Evolutionary conservation across 2,888 invertebrate genomes (phyloP).

Genomic region (Aleiodes alternator): DNA sequence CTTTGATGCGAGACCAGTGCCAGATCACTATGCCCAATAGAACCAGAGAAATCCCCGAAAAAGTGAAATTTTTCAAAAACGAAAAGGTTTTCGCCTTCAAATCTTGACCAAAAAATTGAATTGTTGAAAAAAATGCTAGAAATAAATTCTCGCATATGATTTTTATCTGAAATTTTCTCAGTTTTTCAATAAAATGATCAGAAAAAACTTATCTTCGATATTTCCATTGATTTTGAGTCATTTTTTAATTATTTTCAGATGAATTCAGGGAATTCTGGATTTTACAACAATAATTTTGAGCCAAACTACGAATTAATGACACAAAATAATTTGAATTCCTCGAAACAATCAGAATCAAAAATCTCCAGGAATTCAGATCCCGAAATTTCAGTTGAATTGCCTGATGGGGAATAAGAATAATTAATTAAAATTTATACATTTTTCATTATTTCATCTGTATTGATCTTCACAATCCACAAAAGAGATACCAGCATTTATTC

Average conservation of each 20-base stretch:
- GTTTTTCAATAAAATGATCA: no score
- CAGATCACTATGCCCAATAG: no score
- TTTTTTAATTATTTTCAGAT: constrained; percentile 23
- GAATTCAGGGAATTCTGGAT: background rate
- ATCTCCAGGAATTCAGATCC: background rate
- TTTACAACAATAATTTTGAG: background rate
- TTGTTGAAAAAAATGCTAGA: no score
- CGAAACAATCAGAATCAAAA: background rate
- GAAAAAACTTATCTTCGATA: no score
- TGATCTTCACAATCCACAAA: constrained; percentile 12
- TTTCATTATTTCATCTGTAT: constrained; percentile 21
- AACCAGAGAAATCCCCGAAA: no score
- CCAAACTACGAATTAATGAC: background rate
- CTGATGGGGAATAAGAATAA: background rate
- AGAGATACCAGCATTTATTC: constrained; percentile 25
- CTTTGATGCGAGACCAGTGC: no score
- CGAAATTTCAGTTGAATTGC: background rate
- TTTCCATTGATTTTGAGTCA: background rate
- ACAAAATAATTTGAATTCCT: background rate
- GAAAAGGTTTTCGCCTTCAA: no score
- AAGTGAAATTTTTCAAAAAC: no score
- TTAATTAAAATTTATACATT: background rate
- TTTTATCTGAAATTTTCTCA: no score
- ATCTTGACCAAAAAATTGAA: no score
- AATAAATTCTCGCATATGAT: no score